These are phyloP conservation scores for Agrypnia vestita DNA, from an alignment of 1,140 invertebrate species.

Conservation along the genomic window DNA sequence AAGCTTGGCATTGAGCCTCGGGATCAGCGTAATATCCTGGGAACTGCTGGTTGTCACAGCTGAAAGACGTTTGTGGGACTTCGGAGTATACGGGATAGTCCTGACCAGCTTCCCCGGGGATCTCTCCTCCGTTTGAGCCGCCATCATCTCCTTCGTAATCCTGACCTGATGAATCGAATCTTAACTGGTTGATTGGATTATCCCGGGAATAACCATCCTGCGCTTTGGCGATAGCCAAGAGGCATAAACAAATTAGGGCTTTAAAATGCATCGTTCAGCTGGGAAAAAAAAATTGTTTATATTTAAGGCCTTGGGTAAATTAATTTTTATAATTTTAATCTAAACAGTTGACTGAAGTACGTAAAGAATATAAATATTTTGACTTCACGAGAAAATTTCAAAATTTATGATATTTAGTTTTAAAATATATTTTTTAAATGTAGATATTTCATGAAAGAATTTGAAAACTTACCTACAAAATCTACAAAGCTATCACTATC, in stretches of 20 bases:
- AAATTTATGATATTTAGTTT: background rate
- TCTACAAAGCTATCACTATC: too few relatives aligned
- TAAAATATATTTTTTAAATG: background rate
- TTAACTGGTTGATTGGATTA: constrained; percentile 47
- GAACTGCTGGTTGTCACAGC: constrained; percentile 69
- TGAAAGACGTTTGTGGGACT: constrained; percentile 75
- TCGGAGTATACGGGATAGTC: constrained; percentile 77
- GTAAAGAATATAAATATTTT: too few relatives aligned
- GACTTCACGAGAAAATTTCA: too few relatives aligned
- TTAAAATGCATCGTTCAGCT: background rate
- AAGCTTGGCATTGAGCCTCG: constrained; percentile 72
- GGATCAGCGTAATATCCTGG: constrained; percentile 74
- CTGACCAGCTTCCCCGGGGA: constrained; percentile 65
- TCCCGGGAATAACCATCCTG: constrained; percentile 55
- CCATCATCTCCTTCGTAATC: constrained; percentile 30
- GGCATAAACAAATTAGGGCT: constrained; percentile 7
- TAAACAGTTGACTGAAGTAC: too few relatives aligned
- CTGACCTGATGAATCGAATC: constrained; percentile 35
- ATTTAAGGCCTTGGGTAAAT: too few relatives aligned
- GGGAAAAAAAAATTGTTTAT: too few relatives aligned
- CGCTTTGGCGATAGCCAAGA: too few relatives aligned
- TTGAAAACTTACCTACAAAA: too few relatives aligned
- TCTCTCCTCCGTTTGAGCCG: constrained; percentile 45
- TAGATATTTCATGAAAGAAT: too few relatives aligned
- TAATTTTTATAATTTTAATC: too few relatives aligned